Percentiles rank a stretch among this genome's conserved stretches.
phyloP scores from a whole-genome alignment of 2,797 vertebrate genomes.

The Carcharodon carcharias region DNA sequence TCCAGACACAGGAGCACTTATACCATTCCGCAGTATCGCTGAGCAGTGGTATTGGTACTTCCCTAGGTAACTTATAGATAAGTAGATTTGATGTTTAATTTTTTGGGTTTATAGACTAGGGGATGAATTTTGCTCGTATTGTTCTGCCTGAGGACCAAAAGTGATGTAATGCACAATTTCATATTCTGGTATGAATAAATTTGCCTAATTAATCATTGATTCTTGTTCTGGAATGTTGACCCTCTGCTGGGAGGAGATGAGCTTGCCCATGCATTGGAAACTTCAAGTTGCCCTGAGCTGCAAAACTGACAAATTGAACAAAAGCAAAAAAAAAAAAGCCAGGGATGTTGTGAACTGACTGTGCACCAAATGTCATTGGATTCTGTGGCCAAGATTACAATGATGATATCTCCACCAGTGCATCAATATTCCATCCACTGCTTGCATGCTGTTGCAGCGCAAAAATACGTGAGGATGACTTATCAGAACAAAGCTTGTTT shows the following conservation, averaged over 20 bases:
- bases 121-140: neutral
- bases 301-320: neutral
- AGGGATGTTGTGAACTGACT: neutral
- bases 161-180: neutral
- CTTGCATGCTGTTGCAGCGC: neutral
- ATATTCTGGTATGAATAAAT: neutral
- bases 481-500: neutral
- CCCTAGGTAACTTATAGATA: neutral
- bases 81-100: neutral
- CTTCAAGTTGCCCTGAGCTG: neutral
- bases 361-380: neutral
- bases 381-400: neutral
- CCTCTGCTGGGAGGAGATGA: neutral
- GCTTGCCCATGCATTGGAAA: neutral
- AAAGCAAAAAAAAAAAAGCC: neutral
- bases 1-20: neutral
- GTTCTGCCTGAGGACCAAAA: neutral
- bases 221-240: neutral
- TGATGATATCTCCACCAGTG: neutral
- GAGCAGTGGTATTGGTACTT: neutral
- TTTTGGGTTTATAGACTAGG: neutral
- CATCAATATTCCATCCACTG: neutral
- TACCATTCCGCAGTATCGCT: neutral
- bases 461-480: neutral
- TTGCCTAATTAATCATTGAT: neutral